Percentiles rank a stretch among this genome's conserved stretches.
These are phyloP conservation scores for Diaperis boleti DNA, from an alignment of 2,888 invertebrate species.

Conservation along the genomic window DNA sequence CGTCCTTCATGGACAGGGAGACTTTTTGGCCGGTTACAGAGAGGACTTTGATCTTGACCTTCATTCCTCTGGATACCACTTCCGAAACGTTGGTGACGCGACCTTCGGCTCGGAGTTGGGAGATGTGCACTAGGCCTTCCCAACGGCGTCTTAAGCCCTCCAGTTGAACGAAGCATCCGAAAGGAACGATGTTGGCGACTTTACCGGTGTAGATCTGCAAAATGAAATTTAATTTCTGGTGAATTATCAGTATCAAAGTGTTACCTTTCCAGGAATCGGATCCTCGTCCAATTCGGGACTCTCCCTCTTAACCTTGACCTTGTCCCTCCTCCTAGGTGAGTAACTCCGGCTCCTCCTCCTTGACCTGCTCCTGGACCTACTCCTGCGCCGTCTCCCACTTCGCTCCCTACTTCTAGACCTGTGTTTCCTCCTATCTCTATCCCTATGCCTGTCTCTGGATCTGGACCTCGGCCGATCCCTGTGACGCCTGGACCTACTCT, in stretches of 20 bases:
- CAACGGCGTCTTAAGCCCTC: constrained; percentile 90
- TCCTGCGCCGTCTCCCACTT: constrained; percentile 47
- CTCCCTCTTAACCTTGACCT: constrained; percentile 52
- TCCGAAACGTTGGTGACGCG: constrained; percentile 95
- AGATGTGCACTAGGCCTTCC: constrained; percentile 98
- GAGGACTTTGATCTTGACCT: constrained; percentile 91
- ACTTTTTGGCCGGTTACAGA: constrained; percentile 95
- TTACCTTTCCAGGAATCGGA: constrained; percentile 80
- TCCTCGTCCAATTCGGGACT: constrained; percentile 77
- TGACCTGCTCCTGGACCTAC: constrained; percentile 37
- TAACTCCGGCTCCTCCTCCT: constrained; percentile 51
- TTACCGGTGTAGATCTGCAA: constrained; percentile 89
- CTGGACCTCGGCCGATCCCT: constrained; percentile 50
- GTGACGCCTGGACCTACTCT: constrained; percentile 49
- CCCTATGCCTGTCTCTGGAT: constrained; percentile 46
- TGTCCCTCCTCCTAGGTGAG: constrained; percentile 50
- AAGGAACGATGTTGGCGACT: constrained; percentile 96
- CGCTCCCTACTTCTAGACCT: constrained; percentile 43
- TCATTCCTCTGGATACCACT: constrained; percentile 90
- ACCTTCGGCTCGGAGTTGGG: constrained; percentile 91
- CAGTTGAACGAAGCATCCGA: constrained; percentile 97
- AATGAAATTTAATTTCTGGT: background rate
- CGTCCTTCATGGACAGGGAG: constrained; percentile 97
- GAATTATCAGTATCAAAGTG: constrained; percentile 17
- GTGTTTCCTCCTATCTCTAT: constrained; percentile 40